Conservation (phyloP, 2,113 vertebrate species). For the Oceanodroma tethys region DNA sequence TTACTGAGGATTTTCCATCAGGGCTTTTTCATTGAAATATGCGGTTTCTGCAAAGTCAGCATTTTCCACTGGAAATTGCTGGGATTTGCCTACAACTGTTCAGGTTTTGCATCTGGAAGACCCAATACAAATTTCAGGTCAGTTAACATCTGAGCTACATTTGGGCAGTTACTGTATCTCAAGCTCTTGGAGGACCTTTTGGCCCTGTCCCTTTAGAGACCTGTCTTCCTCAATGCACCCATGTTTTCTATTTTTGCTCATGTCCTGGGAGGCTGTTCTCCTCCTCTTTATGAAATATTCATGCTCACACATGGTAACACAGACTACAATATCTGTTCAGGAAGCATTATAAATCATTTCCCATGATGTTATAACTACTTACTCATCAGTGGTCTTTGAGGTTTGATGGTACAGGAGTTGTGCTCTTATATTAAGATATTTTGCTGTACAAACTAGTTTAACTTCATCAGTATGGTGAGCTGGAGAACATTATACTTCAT, state of each 20-base stretch:
- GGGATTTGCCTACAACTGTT: neutral
- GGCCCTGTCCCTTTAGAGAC: neutral
- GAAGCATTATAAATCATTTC: neutral
- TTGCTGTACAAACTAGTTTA: neutral
- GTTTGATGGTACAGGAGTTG: neutral
- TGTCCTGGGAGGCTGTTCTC: neutral
- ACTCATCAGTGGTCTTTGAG: neutral
- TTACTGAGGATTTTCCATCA: constrained; percentile 15
- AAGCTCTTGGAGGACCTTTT: neutral
- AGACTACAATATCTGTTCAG: neutral
- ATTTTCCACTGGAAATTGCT: constrained; percentile 37
- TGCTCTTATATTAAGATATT: neutral
- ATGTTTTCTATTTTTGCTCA: neutral
- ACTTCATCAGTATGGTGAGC: neutral
- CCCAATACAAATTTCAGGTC: neutral
- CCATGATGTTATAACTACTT: neutral
- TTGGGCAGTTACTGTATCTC: neutral
- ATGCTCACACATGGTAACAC: neutral
- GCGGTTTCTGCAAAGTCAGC: constrained; percentile 14
- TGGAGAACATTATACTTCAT: neutral
- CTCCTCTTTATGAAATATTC: neutral
- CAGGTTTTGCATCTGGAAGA: neutral
- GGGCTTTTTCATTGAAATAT: neutral
- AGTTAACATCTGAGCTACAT: neutral
- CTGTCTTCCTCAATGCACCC: neutral